Evolutionary conservation across 2,797 vertebrate genomes (phyloP).

Genomic region (Chelon labrosus): DNA sequence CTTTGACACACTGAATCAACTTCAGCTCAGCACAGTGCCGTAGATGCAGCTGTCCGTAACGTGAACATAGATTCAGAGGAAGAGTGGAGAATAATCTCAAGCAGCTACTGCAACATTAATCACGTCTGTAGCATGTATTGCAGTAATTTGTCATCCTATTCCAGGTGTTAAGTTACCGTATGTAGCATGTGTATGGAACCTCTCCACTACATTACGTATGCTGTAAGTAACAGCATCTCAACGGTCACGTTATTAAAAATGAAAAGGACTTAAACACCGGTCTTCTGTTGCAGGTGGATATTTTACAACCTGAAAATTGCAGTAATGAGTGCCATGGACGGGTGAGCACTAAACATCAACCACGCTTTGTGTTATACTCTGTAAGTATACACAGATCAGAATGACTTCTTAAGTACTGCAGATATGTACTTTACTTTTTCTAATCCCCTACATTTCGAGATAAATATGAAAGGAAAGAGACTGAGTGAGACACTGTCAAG

Average conservation of each 20-base stretch:
- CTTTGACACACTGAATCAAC: background rate
- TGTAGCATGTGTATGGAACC: background rate
- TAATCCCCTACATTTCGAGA: background rate
- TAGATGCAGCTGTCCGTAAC: background rate
- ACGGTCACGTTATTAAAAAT: constrained; percentile 56
- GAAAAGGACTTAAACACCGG: constrained; percentile 29
- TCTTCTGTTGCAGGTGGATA: constrained; percentile 23
- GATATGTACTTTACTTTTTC: background rate
- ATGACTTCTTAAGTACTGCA: background rate
- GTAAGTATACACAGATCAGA: constrained; percentile 3
- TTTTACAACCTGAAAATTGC: constrained; percentile 13
- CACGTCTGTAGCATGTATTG: constrained; percentile 18
- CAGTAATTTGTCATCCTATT: constrained; percentile 45
- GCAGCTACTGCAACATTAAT: constrained; percentile 14
- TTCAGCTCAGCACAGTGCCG: background rate
- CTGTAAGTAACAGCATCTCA: constrained; percentile 54
- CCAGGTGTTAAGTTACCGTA: constrained; percentile 47
- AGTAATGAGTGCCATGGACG: constrained; percentile 27
- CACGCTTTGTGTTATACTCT: background rate
- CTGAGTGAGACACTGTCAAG: background rate
- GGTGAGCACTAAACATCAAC: constrained; percentile 8
- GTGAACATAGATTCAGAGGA: background rate
- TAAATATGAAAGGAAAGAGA: too few species aligned
- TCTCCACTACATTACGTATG: constrained; percentile 5
- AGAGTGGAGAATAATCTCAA: constrained; percentile 1